Evolutionary conservation across 2,888 invertebrate genomes (phyloP), one percentile per base, ranked within the genome.

Genomic region (Erebia epiphron): DNA sequence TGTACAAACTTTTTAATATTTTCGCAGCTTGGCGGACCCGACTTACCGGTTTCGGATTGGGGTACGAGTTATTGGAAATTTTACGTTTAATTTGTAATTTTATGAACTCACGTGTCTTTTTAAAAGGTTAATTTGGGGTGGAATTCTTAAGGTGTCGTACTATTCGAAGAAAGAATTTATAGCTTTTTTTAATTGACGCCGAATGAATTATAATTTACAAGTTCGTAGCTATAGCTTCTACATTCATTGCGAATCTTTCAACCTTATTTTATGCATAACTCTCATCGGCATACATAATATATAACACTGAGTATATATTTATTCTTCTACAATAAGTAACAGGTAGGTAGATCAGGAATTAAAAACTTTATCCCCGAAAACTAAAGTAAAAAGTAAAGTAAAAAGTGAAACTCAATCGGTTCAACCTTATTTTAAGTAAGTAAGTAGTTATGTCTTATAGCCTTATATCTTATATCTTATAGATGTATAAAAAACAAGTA

Each of bases 21-120:
- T 89, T 91, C 84, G 84, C 92, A 92, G 92, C 90, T 92, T 91
- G 86, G 84, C 76, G 77, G 77, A 71, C 69, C 14, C 10, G 79
- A 50, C n/a, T 21, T 75, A 91, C 92, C 87, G 88, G 93, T 91
- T 87, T 73, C 56, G 14, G 46, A 35, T 49, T 68, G 66, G 72
- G 69, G 77, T 82, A 76, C 70, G 67, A 75, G 75, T 85, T 87
- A 90, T 91, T 85, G 87, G 82, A 88, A 90, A 90, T 91, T 92
- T 93, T 88, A 91, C 92, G 90, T 86, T 86, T 91, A 89, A 93
- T 92, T 93, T 92, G 87, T 86, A 83, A 90, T 87, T 88, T 86
- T 80, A 81, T 83, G 76, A 80, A 80, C 81, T 85, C 91, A 90
- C 84, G 91, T 83, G 81, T 85, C 85, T 82, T 84, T 82, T 87